Evolutionary conservation across 1,140 invertebrate genomes (phyloP), one percentile per base, ranked within the genome.

Genomic region (Lerema accius): DNA sequence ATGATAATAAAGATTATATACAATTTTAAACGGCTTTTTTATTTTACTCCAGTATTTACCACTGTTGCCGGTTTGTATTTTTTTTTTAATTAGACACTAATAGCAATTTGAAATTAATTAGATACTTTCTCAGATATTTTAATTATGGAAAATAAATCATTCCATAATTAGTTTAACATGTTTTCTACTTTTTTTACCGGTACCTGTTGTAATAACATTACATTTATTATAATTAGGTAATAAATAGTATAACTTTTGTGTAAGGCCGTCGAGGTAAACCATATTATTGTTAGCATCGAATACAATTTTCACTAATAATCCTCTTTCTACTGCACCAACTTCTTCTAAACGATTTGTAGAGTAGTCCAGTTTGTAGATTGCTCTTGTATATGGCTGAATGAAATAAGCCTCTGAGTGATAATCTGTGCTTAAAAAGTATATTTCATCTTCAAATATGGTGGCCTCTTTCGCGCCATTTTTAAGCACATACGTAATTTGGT

Each of bases 261-360:
- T 74, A 71, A 10, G 53, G 3, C 45, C 56, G 40, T 87, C 82
- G 23, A 78, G 75, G 50, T 85, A 87, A 42, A 87, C 71, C 5
- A 87, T 66, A 59, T 84, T 76, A 40, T 85, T 83, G 17, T 76
- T 73, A 10, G 69, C 68, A 48, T 87, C 84, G 58, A 85, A 87
- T 4, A 82, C 77, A 45, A 78, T 59, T 73, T 78, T 72, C 3
- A 82, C 60, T 0, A 78, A 75, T 0, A 63, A 59, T 0, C 75
- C 74, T 17, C 60, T 75, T 0, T 62, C 71, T 55, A 87, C 84
- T 4, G 78, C 78, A 2, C 84, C 84, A 4, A 80, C 10, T 75
- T 78, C 78, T 1, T 50, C 49, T 6, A 79, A 50, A 46, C 48
- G 73, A 9, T 59, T 62, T 26, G 42, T 69, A 7, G 37, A 73